Conservation (phyloP, 2,888 invertebrate species). For the Chamaedrilus cognettii region DNA sequence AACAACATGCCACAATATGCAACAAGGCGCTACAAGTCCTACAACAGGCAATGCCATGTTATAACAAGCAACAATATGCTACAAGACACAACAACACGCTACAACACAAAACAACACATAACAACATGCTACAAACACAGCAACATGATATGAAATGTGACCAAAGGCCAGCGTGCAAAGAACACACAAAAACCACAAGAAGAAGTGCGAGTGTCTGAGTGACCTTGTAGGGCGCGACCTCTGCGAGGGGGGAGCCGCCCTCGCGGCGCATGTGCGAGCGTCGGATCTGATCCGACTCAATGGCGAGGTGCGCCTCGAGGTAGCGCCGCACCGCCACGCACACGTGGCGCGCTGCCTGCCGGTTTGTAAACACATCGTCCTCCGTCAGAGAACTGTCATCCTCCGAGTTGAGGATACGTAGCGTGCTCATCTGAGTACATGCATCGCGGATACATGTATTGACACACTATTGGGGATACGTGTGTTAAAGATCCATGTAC, state of each 20-base stretch:
- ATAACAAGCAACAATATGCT: background rate
- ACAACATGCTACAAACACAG: too few species aligned
- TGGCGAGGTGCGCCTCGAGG: slow-evolving; percentile 84
- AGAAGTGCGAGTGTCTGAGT: too few species aligned
- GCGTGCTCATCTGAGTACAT: slow-evolving; percentile 72
- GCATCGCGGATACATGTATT: too few species aligned
- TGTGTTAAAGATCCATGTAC: too few species aligned
- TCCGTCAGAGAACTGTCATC: slow-evolving; percentile 66
- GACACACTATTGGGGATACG: too few species aligned
- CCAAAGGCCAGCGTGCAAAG: too few species aligned
- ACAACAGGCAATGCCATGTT: background rate
- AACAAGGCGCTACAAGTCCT: background rate
- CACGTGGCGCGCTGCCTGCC: slow-evolving; percentile 89
- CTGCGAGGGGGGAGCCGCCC: slow-evolving; percentile 62
- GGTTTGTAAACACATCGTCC: slow-evolving; percentile 85
- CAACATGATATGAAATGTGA: too few species aligned
- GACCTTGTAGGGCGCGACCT: slow-evolving; percentile 62
- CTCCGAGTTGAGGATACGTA: slow-evolving; percentile 80
- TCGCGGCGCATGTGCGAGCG: slow-evolving; percentile 53
- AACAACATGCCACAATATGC: background rate
- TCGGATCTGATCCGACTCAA: slow-evolving; percentile 73
- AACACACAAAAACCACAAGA: too few species aligned
- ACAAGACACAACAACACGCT: too few species aligned
- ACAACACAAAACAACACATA: too few species aligned
- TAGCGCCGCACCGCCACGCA: slow-evolving; percentile 87